Base-by-base conservation (phyloP, 2,888 invertebrate genomes). In the Syrista parreyssii region DNA sequence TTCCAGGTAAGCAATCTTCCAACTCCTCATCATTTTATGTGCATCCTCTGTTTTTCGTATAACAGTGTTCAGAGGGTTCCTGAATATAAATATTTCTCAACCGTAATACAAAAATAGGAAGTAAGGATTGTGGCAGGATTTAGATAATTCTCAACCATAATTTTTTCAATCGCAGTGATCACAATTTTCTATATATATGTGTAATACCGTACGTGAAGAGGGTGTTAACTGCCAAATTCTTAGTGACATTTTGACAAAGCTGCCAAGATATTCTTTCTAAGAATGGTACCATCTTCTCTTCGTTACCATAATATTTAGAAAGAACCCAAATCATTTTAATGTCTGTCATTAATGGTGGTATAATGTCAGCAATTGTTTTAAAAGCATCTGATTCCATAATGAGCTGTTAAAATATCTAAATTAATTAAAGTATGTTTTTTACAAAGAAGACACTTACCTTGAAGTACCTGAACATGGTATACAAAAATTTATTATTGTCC, bases 261-360 rank as follows among this genome's bases (percentile, higher is more conserved):
- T 96, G 95, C 94, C 96, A 96, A 0, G 97, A 97, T 84, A 98
- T 96, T 85, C 97, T 94, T 79, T 95, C 94, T 88, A 98, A 93
- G 3, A 98, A 92, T 0, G 96, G 95, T 35, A 97, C 95, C 97
- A 98, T 98, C 79, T 96, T 94, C 80, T 97, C 96, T 87, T 98
- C 98, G 0, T 93, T 94, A 80, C 96, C 95, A 89, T 96, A 98
- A 86, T 97, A 97, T 75, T 94, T 93, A 0, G 98, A 98, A 76
- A 98, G 93, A 75, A 98, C 96, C 98, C 98, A 98, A 87, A 98
- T 96, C 93, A 98, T 96, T 84, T 96, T 95, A 68, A 98, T 91
- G 1, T 97, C 96, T 82, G 97, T 96, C 92, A 97, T 96, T 81
- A 98, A 92, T 78, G 95, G 94, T 0, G 96, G 96, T 35, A 98